Base-by-base conservation (phyloP, 2,797 vertebrate genomes). In the Myotis pilosus region DNA sequence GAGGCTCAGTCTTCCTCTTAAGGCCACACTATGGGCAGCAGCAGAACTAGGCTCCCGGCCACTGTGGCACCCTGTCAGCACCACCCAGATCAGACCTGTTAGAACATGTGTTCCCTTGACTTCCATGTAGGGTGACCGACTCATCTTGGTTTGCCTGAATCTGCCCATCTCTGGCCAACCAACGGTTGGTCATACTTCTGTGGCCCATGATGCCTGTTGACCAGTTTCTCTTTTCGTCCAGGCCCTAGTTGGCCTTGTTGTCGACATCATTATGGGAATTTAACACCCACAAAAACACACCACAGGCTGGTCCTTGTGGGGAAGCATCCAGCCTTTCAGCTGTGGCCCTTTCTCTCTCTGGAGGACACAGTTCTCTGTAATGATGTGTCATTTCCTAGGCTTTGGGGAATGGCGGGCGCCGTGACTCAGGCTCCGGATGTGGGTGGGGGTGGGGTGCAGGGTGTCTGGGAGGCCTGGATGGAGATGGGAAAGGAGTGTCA, bases 381-480 rank as follows among this genome's bases (percentile, higher is more conserved):
- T 74, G 92, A 84, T 62, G 86, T 96, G 87, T 95, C 91, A 86
- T 79, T 96, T 95, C 92, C 83, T 69, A 92, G 94, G 55, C 86
- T 88, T 94, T 49, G 76, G 89, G 83, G 91, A 79, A 41, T 7
- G 22, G 36, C 6, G 2, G 62, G 83, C 15, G 80, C 82, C 7
- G 53, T 97, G 96, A 97, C 94, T 95, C 94, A 96, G 95, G 83
- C 68, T 25, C 90, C n/a, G 94, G 97, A 87, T 94, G 84, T 89
- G 93, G 62, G 78, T 83, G 78, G 81, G 91, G 60, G 62, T 9
- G 11, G 49, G 55, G 44, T 38, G 74, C 28, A 72, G 66, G 88
- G 53, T 10, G 41, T 33, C 28, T 5, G 44, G 57, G 51, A 28
- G 71, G 79, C 80, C 84, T 33, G 7, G 28, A 5, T 33, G 47